A percentile compares a stretch with the other conserved stretches of the same genome.
Conservation (phyloP, 2,797 vertebrate species). For the Ptychobarbus kaznakovi region DNA sequence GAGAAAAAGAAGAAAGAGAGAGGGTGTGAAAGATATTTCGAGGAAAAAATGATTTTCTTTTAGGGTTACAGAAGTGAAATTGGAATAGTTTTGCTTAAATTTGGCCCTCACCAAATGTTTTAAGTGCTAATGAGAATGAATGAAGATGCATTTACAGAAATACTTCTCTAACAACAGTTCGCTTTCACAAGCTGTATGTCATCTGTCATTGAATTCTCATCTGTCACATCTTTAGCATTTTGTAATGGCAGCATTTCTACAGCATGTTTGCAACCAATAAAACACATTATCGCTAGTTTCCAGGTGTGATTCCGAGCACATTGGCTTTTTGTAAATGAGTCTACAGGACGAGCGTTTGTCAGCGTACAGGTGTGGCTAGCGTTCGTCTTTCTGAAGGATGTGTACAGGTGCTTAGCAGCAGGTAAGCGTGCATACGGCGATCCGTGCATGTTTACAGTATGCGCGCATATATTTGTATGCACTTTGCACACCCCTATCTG, state of each 20-base stretch:
- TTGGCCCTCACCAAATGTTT: constrained; percentile 52
- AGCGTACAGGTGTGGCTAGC: constrained; percentile 9
- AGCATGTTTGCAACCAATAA: constrained; percentile 59
- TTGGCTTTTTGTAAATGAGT: constrained; percentile 13
- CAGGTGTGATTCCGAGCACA: constrained; percentile 31
- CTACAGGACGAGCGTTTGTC: background rate
- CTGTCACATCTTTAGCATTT: constrained; percentile 28
- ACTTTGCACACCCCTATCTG: constrained; percentile 12
- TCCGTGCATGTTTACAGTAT: constrained; percentile 28
- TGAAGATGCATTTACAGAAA: constrained; percentile 56
- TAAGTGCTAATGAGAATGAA: constrained; percentile 67
- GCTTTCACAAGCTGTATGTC: constrained; percentile 36
- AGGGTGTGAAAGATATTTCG: constrained; percentile 65
- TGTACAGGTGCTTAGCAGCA: constrained; percentile 39
- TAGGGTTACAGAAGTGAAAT: constrained; percentile 71
- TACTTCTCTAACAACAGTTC: constrained; percentile 32
- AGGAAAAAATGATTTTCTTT: constrained; percentile 70
- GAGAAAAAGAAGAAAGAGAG: constrained; percentile 62
- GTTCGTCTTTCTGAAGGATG: background rate
- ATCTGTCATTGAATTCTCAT: constrained; percentile 33
- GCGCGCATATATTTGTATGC: constrained; percentile 36
- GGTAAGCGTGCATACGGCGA: background rate
- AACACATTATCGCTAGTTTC: constrained; percentile 59
- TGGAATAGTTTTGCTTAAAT: constrained; percentile 60
- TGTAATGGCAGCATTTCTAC: constrained; percentile 23